phyloP scores from a whole-genome alignment of 1,140 invertebrate genomes.

The Rhynchophorus ferrugineus region DNA sequence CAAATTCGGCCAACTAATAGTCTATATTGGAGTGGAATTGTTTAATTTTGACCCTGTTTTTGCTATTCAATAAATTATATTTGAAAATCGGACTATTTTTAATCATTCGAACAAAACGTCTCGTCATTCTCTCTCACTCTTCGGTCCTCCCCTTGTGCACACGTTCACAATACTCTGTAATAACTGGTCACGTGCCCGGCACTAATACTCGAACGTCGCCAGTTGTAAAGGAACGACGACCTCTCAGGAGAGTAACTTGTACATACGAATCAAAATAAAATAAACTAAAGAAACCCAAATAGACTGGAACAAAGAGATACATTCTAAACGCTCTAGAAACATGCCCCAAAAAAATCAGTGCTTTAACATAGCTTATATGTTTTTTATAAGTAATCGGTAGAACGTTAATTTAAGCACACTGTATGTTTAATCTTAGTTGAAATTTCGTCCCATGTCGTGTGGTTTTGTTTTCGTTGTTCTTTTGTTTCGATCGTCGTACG shows the following conservation, averaged over 20 bases:
- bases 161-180: too few relatives aligned
- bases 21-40: background rate
- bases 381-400: constrained; percentile 25
- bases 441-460: constrained; percentile 25
- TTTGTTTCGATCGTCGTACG: constrained; percentile 20
- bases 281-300: background rate
- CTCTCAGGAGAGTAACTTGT: background rate
- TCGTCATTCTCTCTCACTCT: too few relatives aligned
- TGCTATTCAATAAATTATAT: background rate
- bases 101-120: background rate
- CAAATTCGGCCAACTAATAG: background rate
- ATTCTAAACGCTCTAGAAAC: constrained; percentile 4
- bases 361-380: constrained; percentile 15
- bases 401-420: constrained; percentile 26
- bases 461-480: constrained; percentile 26
- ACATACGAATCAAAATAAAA: background rate
- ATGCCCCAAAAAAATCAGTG: constrained; percentile 14
- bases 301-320: background rate
- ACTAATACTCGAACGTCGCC: too few relatives aligned
- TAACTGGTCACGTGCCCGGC: too few relatives aligned
- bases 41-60: background rate
- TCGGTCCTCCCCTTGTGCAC: too few relatives aligned
- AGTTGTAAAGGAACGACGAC: too few relatives aligned
- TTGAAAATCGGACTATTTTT: background rate
- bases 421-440: constrained; percentile 26